These are phyloP conservation scores for Chaetodon auriga DNA, from an alignment of 2,113 vertebrate species.

Conservation along the genomic window DNA sequence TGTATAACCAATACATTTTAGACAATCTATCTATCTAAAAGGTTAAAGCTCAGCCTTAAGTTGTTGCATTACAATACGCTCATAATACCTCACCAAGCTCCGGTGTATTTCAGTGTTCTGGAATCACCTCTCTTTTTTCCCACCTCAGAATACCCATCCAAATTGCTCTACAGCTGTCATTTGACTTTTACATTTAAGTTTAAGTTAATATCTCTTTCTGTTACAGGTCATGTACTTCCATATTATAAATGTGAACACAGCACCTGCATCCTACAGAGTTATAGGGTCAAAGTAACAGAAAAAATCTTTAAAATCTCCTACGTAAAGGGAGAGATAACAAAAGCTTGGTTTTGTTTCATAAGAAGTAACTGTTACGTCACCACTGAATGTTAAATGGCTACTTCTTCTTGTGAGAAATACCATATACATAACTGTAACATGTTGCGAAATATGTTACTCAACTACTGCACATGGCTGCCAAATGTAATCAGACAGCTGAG, in stretches of 20 bases:
- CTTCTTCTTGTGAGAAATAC: background rate
- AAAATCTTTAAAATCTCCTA: background rate
- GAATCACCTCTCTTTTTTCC: too few relatives aligned
- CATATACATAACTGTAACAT: background rate
- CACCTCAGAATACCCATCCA: too few relatives aligned
- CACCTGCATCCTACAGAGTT: background rate
- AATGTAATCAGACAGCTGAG: background rate
- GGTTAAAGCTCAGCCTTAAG: too few relatives aligned
- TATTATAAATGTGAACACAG: background rate
- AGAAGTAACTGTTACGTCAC: background rate
- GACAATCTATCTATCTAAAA: too few relatives aligned
- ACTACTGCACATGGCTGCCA: too few relatives aligned
- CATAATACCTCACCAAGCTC: too few relatives aligned
- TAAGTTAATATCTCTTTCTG: background rate
- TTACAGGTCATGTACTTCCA: background rate
- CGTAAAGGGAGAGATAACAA: background rate
- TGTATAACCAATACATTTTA: too few relatives aligned
- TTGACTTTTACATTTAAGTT: background rate
- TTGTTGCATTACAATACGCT: too few relatives aligned
- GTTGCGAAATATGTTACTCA: background rate
- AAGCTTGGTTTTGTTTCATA: background rate
- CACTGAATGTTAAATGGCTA: background rate
- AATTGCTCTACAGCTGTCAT: background rate
- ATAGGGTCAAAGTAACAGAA: too few relatives aligned
- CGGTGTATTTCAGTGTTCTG: too few relatives aligned